A percentile compares a stretch with the other conserved stretches of the same genome.
Conservation (phyloP, 2,888 invertebrate species). For the Rhamphomyia laevipes region DNA sequence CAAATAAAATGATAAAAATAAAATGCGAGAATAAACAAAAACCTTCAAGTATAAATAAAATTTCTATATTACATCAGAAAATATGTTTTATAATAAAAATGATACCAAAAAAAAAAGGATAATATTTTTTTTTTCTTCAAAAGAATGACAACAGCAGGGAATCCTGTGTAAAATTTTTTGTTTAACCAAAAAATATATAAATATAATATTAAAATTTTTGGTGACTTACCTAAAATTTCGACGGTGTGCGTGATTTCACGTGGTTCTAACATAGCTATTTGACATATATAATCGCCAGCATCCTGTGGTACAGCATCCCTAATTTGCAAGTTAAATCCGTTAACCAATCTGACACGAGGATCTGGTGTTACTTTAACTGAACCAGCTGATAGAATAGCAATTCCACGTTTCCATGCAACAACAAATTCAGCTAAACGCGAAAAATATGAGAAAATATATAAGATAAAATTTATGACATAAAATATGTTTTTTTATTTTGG, state of each 20-base stretch:
- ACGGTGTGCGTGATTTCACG: constrained; percentile 54
- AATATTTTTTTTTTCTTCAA: no score
- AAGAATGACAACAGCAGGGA: no score
- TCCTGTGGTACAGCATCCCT: constrained; percentile 51
- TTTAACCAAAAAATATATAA: no score
- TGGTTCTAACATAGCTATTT: constrained; percentile 52
- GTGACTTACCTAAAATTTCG: constrained; percentile 52
- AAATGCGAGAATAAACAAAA: no score
- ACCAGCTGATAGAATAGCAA: constrained; percentile 52
- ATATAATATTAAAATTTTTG: background rate
- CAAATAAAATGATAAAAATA: no score
- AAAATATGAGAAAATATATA: constrained; percentile 8
- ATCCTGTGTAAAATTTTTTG: no score
- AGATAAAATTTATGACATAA: background rate
- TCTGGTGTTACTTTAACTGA: constrained; percentile 52
- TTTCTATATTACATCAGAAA: no score
- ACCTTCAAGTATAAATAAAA: no score
- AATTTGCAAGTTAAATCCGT: constrained; percentile 53
- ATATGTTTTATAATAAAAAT: no score
- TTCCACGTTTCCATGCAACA: constrained; percentile 53
- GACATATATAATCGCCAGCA: constrained; percentile 56
- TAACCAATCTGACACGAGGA: constrained; percentile 47
- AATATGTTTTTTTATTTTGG: no score
- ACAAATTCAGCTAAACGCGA: constrained; percentile 44
- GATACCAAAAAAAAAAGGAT: no score